phyloP scores from a whole-genome alignment of 2,888 invertebrate species.

The Auanema freiburgensis region DNA sequence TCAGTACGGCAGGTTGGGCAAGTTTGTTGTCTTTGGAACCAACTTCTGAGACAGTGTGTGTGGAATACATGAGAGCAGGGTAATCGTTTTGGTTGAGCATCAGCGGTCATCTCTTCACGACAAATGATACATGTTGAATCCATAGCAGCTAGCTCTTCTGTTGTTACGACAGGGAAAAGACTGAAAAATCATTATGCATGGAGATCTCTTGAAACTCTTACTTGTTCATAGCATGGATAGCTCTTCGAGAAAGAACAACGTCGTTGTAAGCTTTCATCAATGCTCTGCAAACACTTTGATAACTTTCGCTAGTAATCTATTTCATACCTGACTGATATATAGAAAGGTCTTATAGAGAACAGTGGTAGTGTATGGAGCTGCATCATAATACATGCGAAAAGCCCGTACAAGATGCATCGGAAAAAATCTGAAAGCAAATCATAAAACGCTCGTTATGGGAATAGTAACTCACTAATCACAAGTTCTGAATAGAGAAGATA shows the following conservation, averaged over 20 bases:
- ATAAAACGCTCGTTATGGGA: neutral
- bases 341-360: conserved; percentile 98
- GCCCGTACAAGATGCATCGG: conserved; percentile 80
- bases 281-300: conserved; percentile 16
- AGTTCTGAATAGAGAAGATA: conserved; percentile 94
- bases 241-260: conserved; percentile 81
- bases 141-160: conserved; percentile 50
- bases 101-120: conserved; percentile 79
- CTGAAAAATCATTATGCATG: conserved; percentile 18
- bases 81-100: conserved; percentile 79
- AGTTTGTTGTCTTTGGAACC: conserved; percentile 99
- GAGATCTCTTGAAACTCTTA: conserved; percentile 11
- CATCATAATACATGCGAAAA: conserved; percentile 94
- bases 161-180: conserved; percentile 57
- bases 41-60: conserved; percentile 91
- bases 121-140: conserved; percentile 94
- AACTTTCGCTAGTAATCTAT: too few species aligned
- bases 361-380: conserved; percentile 93
- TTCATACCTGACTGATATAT: conserved; percentile 84
- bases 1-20: conserved; percentile 85
- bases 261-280: conserved; percentile 95
- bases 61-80: conserved; percentile 99
- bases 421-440: conserved; percentile 68
- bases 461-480: conserved; percentile 76
- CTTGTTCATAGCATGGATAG: conserved; percentile 64